Conservation (phyloP, 92 coral and sea anemone species). For the Actinostola sp. region DNA sequence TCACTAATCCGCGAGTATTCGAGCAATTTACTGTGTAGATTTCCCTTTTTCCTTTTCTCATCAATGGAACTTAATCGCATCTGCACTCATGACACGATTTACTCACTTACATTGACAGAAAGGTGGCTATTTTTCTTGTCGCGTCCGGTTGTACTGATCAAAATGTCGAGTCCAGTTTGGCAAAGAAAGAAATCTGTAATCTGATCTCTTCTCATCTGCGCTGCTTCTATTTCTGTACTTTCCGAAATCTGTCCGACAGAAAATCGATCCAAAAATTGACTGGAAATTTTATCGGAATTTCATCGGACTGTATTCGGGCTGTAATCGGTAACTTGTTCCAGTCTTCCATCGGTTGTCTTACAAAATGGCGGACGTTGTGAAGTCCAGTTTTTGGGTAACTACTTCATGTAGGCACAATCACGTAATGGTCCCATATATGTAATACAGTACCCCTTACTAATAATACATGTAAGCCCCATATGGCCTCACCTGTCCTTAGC, state of each 20-base stretch:
- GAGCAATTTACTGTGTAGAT: too few relatives aligned
- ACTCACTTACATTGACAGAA: neutral
- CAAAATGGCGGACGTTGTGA: conserved; percentile 52
- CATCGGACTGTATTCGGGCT: conserved; percentile 3
- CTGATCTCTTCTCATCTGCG: too few relatives aligned
- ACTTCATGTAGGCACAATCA: neutral
- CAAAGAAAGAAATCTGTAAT: too few relatives aligned
- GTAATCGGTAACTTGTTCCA: neutral
- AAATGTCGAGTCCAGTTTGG: conserved; percentile 8
- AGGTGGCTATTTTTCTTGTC: neutral
- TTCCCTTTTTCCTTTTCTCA: too few relatives aligned
- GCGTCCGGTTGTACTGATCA: neutral
- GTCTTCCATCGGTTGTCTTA: conserved; percentile 16
- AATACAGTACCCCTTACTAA: neutral
- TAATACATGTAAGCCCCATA: too few relatives aligned
- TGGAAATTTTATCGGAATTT: conserved; percentile 11
- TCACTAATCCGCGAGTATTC: too few relatives aligned
- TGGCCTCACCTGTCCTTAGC: too few relatives aligned
- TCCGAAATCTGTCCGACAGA: conserved; percentile 13
- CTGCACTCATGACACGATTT: too few relatives aligned
- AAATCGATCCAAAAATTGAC: neutral
- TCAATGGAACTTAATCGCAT: too few relatives aligned
- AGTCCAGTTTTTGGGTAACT: neutral
- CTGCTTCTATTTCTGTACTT: too few relatives aligned
- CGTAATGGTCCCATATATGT: too few relatives aligned